Conservation (phyloP, 2,113 vertebrate genomes). For the Leptobrachium ailaonicum region DNA sequence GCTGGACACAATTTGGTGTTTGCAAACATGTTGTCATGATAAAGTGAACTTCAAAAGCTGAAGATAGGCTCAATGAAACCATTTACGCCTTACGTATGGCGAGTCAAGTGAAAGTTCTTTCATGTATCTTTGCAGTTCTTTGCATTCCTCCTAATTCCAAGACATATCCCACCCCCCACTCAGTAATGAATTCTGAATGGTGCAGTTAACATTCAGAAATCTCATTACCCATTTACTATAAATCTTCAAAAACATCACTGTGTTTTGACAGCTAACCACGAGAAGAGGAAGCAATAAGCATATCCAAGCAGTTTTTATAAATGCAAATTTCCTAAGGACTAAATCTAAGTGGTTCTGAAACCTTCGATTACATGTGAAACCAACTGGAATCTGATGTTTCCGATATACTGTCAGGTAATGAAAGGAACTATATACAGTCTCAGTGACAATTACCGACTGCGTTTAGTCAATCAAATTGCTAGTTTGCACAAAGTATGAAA, state of each 20-base stretch:
- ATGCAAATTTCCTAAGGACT: constrained; percentile 63
- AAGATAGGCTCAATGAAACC: constrained; percentile 36
- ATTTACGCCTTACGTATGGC: constrained; percentile 59
- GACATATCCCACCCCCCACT: constrained; percentile 45
- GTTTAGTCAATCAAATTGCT: constrained; percentile 27
- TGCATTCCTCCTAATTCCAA: constrained; percentile 48
- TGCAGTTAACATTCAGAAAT: constrained; percentile 64
- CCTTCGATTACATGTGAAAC: constrained; percentile 47
- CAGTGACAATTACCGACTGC: constrained; percentile 35
- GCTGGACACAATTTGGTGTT: not conserved
- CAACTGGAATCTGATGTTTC: constrained; percentile 32
- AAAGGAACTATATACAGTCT: constrained; percentile 18
- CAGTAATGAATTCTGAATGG: constrained; percentile 63
- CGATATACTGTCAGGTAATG: constrained; percentile 23
- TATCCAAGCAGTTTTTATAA: constrained; percentile 62
- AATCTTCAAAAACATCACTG: constrained; percentile 66
- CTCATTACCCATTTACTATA: constrained; percentile 65
- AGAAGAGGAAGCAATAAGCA: constrained; percentile 60
- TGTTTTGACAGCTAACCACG: constrained; percentile 67
- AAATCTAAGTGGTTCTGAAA: constrained; percentile 64
- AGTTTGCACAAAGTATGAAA: constrained; percentile 18
- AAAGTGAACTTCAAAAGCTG: constrained; percentile 51
- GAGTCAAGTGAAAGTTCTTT: constrained; percentile 56
- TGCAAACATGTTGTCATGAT: not conserved
- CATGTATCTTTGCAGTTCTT: constrained; percentile 49